Evolutionary conservation across 2,888 invertebrate species (phyloP), one percentile per base, ranked within the genome.

Genomic region (Diaphora mendica): DNA sequence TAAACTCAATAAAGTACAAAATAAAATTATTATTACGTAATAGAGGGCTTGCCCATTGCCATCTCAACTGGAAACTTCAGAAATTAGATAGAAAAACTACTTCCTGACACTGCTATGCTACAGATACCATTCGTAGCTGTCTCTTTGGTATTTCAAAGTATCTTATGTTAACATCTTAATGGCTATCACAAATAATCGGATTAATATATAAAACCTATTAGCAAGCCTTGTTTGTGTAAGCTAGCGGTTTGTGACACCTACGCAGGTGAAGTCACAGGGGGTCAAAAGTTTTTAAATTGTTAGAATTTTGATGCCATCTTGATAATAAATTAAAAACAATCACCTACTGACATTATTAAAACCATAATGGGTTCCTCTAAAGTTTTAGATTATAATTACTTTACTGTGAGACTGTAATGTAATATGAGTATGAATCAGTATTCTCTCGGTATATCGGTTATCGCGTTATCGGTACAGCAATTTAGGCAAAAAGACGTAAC

Each of bases 181-280:
- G 30, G 30, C 15, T 2, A 51, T n/a, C 62, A 62, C 48, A 39
- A 66, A 70, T 70, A 67, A 70, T 67, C 48, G 51, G 64, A 71
- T 71, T 74, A 64, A 51, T 74, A 51, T 74, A 70, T 73, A 70
- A 69, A 74, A 67, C 35, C 30, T 67, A 70, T 74, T 70, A 62
- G 66, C 33, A 20, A 62, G 70, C 51, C 30, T 35, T 39, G n/a
- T 74, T 69, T 73, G 59, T 39, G 62, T 64, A 67, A 64, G 48
- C 48, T 72, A 66, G 70, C 75, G 75, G 72, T 72, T 42, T 66
- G 33, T 39, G 59, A 72, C 71, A 75, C 75, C 75, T 69, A 75
- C 75, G 64, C 69, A 15, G 13, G 8, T 26, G 26, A 44, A 64
- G 51, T 70, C 72, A 67, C 64, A 59, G 20, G 51, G 72, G 75